Evolutionary conservation across 2,797 vertebrate species (phyloP).

Genomic region (Octomys mimax): DNA sequence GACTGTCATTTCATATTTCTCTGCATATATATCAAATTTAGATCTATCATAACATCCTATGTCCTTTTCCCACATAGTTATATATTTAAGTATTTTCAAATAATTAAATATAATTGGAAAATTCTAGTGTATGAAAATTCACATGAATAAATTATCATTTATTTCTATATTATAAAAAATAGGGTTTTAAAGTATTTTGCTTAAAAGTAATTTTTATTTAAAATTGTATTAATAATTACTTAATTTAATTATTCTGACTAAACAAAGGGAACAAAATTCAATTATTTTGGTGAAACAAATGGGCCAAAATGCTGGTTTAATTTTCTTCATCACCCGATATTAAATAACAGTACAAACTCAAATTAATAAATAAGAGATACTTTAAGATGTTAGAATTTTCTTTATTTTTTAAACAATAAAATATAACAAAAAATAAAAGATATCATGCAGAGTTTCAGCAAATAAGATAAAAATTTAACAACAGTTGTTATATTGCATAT

Average conservation of each 20-base stretch:
- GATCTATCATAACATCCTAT: background rate
- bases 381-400: too few species aligned
- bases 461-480: too few species aligned
- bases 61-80: background rate
- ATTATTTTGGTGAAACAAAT: background rate
- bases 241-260: background rate
- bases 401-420: too few species aligned
- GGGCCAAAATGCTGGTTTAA: background rate
- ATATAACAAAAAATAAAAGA: too few species aligned
- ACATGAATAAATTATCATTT: background rate
- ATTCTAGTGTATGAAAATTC: background rate
- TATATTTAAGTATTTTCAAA: constrained; percentile 11
- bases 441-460: too few species aligned
- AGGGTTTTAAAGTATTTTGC: background rate
- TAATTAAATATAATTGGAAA: constrained; percentile 2
- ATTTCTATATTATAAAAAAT: background rate
- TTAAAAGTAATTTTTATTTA: background rate
- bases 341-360: background rate
- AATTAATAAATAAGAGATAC: constrained; percentile 11
- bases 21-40: background rate
- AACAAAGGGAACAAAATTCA: background rate
- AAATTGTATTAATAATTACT: background rate
- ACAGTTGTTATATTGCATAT: too few species aligned
- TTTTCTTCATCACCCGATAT: background rate
- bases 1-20: background rate